phyloP scores from a whole-genome alignment of 1,140 invertebrate species.

The Drosophila baimaii region DNA sequence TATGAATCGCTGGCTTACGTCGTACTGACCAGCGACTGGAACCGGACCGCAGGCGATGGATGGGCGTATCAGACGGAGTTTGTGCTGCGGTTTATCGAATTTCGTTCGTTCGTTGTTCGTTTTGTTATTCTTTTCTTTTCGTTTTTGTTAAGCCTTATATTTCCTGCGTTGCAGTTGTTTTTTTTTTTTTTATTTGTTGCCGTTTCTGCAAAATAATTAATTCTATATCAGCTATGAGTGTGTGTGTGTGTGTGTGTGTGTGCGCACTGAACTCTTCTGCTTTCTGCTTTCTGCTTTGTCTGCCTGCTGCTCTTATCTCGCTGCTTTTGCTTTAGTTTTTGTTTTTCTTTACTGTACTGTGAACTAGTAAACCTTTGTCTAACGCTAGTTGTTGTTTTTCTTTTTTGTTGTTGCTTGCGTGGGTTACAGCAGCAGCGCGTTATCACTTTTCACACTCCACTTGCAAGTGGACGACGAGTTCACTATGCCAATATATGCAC shows the following conservation, averaged over 20 bases:
- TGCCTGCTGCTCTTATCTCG: conserved; percentile 59
- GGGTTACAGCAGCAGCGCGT: conserved; percentile 36
- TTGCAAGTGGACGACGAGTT: conserved; percentile 54
- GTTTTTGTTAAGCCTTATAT: neutral
- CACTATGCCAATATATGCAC: conserved; percentile 23
- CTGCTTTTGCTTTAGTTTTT: conserved; percentile 41
- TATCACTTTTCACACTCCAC: conserved; percentile 68
- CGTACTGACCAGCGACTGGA: conserved; percentile 40
- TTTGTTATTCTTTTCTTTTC: conserved; percentile 10
- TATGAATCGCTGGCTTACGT: conserved; percentile 15
- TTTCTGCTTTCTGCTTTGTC: conserved; percentile 69
- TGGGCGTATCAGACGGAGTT: conserved; percentile 48
- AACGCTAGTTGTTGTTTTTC: conserved; percentile 41
- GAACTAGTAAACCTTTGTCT: conserved; percentile 66
- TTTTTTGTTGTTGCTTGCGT: conserved; percentile 42
- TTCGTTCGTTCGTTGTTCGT: conserved; percentile 34
- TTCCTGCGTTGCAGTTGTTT: conserved; percentile 46
- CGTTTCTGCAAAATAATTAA: conserved; percentile 62
- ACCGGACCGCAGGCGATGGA: conserved; percentile 28
- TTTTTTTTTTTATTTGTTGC: conserved; percentile 33
- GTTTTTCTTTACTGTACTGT: conserved; percentile 69
- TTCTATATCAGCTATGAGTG: conserved; percentile 43
- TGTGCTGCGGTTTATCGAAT: conserved; percentile 47
- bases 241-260: conserved; percentile 1
- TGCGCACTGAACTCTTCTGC: conserved; percentile 51